Conservation (phyloP, 2,113 vertebrate species). For the Argyrosomus japonicus region DNA sequence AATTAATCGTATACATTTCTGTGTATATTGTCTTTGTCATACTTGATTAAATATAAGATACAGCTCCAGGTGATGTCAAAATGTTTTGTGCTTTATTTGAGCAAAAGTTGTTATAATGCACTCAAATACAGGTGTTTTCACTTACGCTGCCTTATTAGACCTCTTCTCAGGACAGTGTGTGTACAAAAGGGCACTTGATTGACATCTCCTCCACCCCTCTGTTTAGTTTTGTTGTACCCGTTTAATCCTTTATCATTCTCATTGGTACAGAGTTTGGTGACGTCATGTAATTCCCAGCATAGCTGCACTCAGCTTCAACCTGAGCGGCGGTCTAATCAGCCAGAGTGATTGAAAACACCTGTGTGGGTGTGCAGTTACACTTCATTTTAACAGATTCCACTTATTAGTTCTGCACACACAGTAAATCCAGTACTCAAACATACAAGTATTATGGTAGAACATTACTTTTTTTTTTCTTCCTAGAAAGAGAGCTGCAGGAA, state of each 20-base stretch:
- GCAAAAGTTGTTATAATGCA: conserved; percentile 5
- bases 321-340: conserved; percentile 8
- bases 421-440: not conserved
- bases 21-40: not conserved
- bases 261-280: not conserved
- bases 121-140: not conserved
- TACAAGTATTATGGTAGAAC: not conserved
- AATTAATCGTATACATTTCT: not conserved
- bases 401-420: not conserved
- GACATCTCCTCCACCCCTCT: not conserved
- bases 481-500: not conserved
- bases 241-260: not conserved
- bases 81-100: conserved; percentile 51
- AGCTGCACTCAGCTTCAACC: not conserved
- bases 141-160: not conserved
- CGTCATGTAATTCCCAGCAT: not conserved
- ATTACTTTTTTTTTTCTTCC: not conserved
- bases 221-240: not conserved
- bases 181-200: not conserved
- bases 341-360: not conserved
- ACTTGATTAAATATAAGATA: conserved; percentile 9
- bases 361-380: not conserved
- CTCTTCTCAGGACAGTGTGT: not conserved
- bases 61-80: conserved; percentile 5
- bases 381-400: not conserved